Evolutionary conservation across 2,113 vertebrate genomes (phyloP).

Genomic region (Falco punctatus): DNA sequence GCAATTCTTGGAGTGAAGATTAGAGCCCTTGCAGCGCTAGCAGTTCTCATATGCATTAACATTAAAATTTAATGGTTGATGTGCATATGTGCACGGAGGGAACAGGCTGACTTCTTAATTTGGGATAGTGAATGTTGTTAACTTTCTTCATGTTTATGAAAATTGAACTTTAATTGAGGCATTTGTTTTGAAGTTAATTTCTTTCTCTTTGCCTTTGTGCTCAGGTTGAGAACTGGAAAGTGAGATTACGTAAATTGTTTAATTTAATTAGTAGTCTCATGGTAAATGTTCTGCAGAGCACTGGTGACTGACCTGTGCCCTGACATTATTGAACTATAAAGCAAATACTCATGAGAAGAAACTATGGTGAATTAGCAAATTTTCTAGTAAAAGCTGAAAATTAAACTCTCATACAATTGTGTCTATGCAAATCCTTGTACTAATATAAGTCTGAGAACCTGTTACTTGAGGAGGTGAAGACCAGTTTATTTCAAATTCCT

Average conservation of each 20-base stretch:
- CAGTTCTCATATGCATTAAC: neutral
- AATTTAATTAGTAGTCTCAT: slow-evolving; percentile 64
- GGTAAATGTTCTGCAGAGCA: slow-evolving; percentile 59
- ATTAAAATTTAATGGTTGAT: slow-evolving; percentile 23
- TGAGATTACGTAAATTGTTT: slow-evolving; percentile 47
- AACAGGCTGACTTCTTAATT: slow-evolving; percentile 4
- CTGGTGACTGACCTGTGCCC: slow-evolving; percentile 61
- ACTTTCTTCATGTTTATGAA: slow-evolving; percentile 39
- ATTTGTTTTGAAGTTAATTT: slow-evolving; percentile 45
- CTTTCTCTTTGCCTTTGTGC: slow-evolving; percentile 31
- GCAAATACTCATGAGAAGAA: slow-evolving; percentile 37
- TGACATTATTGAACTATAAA: slow-evolving; percentile 65
- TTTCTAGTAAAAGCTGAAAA: slow-evolving; percentile 7
- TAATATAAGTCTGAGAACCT: neutral
- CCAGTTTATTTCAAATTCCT: neutral
- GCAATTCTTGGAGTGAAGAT: neutral
- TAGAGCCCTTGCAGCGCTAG: neutral
- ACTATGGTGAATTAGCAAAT: slow-evolving; percentile 1
- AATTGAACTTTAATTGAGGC: slow-evolving; percentile 50
- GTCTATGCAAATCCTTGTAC: neutral
- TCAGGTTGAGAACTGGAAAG: slow-evolving; percentile 41
- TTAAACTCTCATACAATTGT: neutral
- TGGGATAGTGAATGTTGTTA: neutral
- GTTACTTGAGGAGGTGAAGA: neutral
- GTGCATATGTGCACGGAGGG: neutral